Conservation (phyloP, 2,113 vertebrate genomes). For the Ochotona curzoniae region DNA sequence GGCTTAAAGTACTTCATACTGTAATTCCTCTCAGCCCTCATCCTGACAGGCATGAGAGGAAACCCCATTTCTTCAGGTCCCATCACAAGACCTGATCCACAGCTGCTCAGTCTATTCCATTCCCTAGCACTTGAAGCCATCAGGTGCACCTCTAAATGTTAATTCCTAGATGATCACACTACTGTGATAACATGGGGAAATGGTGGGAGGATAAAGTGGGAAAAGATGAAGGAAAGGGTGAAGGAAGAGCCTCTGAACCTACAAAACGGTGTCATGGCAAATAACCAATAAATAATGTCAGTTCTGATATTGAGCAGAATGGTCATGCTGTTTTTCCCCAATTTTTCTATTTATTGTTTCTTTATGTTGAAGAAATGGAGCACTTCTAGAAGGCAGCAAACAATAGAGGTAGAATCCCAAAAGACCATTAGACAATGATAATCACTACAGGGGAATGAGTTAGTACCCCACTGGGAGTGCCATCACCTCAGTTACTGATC, state of each 20-base stretch:
- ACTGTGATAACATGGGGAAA: no score
- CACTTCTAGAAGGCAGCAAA: conserved; percentile 11
- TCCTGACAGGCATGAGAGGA: neutral
- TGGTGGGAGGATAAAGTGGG: no score
- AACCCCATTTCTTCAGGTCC: neutral
- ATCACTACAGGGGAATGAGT: neutral
- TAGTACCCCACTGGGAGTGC: neutral
- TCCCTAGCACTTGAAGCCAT: neutral
- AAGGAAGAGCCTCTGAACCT: no score
- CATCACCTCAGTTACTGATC: neutral
- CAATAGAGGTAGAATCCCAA: conserved; percentile 18
- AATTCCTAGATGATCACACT: neutral
- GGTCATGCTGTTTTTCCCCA: neutral
- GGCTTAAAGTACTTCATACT: neutral
- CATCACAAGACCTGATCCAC: neutral
- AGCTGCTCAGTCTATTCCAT: neutral
- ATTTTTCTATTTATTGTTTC: neutral
- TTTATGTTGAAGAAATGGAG: neutral
- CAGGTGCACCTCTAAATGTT: neutral
- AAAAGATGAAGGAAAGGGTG: no score
- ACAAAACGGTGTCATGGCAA: no score
- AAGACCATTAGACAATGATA: neutral
- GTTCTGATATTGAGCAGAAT: neutral
- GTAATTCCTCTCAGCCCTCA: neutral
- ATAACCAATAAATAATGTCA: neutral